Base-by-base conservation (phyloP, 2,113 vertebrate genomes). In the Puma concolor region DNA sequence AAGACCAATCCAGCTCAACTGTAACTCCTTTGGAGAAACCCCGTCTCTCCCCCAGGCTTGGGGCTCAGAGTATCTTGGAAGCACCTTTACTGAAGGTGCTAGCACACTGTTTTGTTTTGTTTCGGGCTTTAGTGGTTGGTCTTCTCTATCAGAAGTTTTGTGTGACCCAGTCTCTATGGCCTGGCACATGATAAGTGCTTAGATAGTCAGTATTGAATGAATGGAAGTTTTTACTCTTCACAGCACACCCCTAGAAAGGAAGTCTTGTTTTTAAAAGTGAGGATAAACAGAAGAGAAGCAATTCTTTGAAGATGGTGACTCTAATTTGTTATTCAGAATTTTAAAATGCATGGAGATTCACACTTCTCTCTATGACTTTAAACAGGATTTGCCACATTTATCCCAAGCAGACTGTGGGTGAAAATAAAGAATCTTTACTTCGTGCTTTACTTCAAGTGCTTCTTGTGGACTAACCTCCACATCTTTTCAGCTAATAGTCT, bases 241-340 rank as follows among this genome's bases (percentile, higher is more conserved):
- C 52, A 72, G 23, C 3, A 5, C 11, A 52, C 2, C 66, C 6
- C 8, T 52, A 48, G 82, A 44, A 60, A 93, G 17, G 63, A 36
- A 77, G 48, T 23, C 72, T 79, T 84, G 31, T 36, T 92, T 86
- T 74, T 19, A 60, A 76, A 96, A 95, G 31, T 57, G 57, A 94
- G 89, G 84, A 84, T 74, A 48, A 96, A 77, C 29, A 69, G 64
- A 57, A 82, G 33, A 74, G 50, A 69, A 66, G 38, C 10, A 64
- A 64, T 84, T 76, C 92, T 80, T 57, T 48, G 17, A 63, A 77
- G 52, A 41, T 14, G 13, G 0, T 48, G 31, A 89, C 7, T 44
- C 19, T 67, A 50, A 50, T 14, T 50, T 50, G 50, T 13, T 50
- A 50, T 31, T 92, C 48, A 41, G 29, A 82, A 48, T 83, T 92